Conservation (phyloP, 2,113 vertebrate genomes). For the Haemorhous mexicanus region DNA sequence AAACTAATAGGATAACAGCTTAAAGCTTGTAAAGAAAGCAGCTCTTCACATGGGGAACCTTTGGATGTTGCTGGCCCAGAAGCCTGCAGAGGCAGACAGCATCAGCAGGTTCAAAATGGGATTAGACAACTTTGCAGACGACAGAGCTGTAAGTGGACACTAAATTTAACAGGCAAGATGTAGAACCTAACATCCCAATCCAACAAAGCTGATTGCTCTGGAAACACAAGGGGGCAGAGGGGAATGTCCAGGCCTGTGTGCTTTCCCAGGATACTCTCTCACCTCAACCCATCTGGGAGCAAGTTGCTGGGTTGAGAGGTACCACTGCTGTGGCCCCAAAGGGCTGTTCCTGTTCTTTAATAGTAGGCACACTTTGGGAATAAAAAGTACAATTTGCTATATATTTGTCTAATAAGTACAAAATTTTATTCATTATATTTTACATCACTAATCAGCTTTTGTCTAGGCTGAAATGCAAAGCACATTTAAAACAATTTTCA, state of each 20-base stretch:
- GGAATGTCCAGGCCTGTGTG: neutral
- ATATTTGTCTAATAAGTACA: neutral
- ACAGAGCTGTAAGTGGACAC: neutral
- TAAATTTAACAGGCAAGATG: neutral
- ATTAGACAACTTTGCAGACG: neutral
- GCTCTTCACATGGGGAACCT: neutral
- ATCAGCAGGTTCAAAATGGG: neutral
- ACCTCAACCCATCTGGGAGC: neutral
- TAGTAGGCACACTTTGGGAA: neutral
- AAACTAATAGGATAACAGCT: neutral
- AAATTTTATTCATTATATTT: neutral
- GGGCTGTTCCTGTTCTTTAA: neutral
- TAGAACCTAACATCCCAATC: neutral
- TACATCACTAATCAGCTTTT: neutral
- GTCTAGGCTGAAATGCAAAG: neutral
- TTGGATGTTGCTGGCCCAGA: neutral
- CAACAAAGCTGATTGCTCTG: neutral
- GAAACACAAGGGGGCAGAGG: neutral
- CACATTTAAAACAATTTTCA: neutral
- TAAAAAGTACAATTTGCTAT: neutral
- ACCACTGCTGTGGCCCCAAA: neutral
- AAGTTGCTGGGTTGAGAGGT: neutral
- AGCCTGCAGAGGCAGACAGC: neutral
- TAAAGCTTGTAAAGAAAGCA: neutral
- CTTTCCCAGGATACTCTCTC: neutral